Evolutionary conservation across 2,113 vertebrate species (phyloP), one percentile per base, ranked within the genome.

Genomic region (Passer montanus): DNA sequence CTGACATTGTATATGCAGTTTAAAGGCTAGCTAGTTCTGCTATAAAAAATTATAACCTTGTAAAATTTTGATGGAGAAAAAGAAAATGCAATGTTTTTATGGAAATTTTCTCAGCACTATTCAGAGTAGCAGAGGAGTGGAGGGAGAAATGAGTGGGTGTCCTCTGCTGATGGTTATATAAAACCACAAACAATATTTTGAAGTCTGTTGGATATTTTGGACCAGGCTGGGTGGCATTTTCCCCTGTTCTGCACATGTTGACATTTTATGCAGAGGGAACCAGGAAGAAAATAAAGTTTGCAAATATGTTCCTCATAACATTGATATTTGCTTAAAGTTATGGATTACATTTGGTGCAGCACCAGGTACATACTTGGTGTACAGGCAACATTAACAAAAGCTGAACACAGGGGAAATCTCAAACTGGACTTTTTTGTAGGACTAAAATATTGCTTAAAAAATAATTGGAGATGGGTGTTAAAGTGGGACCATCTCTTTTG

Each of bases 401-500:
- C 5, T 67, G 21, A 72, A 55, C 21, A 37, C 15, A 21, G n/a
- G 2, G 6, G 8, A 67, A 74, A 5, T 16, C 21, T 74, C 28
- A n/a, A 67, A 70, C 16, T 18, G 13, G 10, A 41, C 19, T 59
- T 79, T 3, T 73, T 64, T 59, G 5, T 24, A 37, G 27, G 22
- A 60, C 26, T 80, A 12, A 85, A 80, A 5, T 46, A 46, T 20
- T 58, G 13, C 7, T 62, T 47, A 7, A 56, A 72, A 76, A 22
- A 15, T n/a, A 66, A 30, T 11, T 58, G 5, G 17, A 33, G 13
- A 35, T 47, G 14, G 31, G 13, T 44, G 35, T 68, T 16, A 2
- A 27, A 52, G 9, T 28, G 4, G 20, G 20, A 47, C 8, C 1
- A 0, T 20, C 9, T 77, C 53, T 86, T 30, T 55, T 4, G 0